Percentiles rank a stretch among this genome's conserved stretches.
Conservation (phyloP, 2,113 vertebrate species). For the Misgurnus mizolepis region DNA sequence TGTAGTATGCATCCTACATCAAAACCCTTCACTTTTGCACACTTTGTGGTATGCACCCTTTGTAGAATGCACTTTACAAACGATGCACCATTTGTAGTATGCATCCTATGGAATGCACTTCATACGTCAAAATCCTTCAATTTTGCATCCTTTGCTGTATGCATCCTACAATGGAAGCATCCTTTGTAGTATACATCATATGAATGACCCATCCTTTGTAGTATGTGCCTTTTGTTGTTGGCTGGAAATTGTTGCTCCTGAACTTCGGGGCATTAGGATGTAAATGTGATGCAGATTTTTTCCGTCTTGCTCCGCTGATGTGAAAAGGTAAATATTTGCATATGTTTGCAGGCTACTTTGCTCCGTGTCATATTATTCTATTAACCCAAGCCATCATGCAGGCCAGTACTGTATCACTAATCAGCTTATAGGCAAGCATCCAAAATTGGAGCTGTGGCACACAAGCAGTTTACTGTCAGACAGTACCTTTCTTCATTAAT, state of each 20-base stretch:
- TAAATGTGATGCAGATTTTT: constrained; percentile 69
- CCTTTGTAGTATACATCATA: too few species aligned
- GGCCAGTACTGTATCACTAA: constrained; percentile 57
- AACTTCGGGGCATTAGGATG: constrained; percentile 59
- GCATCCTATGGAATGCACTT: too few species aligned
- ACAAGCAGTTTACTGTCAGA: constrained; percentile 18
- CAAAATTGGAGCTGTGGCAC: constrained; percentile 20
- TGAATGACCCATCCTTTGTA: not conserved
- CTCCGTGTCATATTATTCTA: constrained; percentile 62
- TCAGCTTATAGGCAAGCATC: constrained; percentile 48
- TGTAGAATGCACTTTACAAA: too few species aligned
- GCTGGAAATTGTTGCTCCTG: constrained; percentile 41
- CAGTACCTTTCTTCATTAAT: constrained; percentile 45
- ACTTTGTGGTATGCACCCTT: too few species aligned
- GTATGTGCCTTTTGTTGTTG: constrained; percentile 41
- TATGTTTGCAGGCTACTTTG: constrained; percentile 50
- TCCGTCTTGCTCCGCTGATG: constrained; percentile 62
- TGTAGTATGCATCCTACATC: too few species aligned
- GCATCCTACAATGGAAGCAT: too few species aligned
- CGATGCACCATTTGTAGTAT: too few species aligned
- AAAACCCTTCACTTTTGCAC: too few species aligned
- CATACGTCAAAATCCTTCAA: too few species aligned
- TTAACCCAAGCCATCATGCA: constrained; percentile 63
- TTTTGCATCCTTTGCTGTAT: too few species aligned
- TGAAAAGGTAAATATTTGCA: constrained; percentile 75